A percentile compares a stretch with the other conserved stretches of the same genome.
Evolutionary conservation across 1,140 invertebrate genomes (phyloP).

Genomic region (Eciton burchellii): DNA sequence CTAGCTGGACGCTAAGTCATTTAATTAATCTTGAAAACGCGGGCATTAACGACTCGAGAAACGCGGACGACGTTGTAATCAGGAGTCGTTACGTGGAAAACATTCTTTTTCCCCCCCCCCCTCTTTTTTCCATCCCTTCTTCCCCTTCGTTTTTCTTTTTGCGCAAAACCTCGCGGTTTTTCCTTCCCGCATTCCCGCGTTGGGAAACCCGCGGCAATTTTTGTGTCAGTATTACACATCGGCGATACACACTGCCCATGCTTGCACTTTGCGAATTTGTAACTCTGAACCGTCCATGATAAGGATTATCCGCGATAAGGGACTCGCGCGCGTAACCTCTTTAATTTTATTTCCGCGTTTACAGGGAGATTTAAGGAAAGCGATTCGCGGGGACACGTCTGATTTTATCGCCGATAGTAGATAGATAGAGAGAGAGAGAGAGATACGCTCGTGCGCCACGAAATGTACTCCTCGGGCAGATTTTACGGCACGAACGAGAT

Average conservation of each 20-base stretch:
- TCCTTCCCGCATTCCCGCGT: neutral
- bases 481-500: constrained; percentile 4
- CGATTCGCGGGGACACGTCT: neutral
- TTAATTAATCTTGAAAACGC: constrained; percentile 41
- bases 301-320: constrained; percentile 4
- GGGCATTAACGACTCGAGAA: constrained; percentile 37
- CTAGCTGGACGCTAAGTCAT: constrained; percentile 36
- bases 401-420: constrained; percentile 1
- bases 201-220: constrained; percentile 7
- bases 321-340: constrained; percentile 4
- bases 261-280: neutral
- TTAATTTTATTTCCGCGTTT: constrained; percentile 15
- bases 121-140: too few relatives aligned
- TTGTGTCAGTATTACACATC: neutral
- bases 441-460: neutral
- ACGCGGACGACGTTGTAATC: constrained; percentile 28
- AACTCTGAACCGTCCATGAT: neutral
- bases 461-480: constrained; percentile 14
- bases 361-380: neutral
- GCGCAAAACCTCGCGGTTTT: neutral
- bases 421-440: too few relatives aligned
- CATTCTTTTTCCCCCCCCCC: too few relatives aligned
- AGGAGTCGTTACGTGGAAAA: constrained; percentile 3
- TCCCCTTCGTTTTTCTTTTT: constrained; percentile 29
- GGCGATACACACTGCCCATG: too few relatives aligned